Evolutionary conservation across 2,113 vertebrate species (phyloP), one percentile per base, ranked within the genome.

Genomic region (Hydrochoerus hydrochaeris): DNA sequence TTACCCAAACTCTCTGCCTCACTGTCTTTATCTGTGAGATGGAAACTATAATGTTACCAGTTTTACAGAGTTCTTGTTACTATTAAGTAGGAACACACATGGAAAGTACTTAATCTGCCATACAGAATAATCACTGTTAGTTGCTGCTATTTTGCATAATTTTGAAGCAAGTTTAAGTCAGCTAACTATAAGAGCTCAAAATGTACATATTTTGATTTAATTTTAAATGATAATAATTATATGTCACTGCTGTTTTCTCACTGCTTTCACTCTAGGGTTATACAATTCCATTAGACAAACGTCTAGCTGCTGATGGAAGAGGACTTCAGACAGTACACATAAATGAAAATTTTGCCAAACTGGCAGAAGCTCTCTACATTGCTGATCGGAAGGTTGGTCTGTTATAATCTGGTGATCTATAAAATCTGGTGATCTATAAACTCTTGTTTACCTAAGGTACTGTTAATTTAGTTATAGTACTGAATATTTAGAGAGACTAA

Each of bases 331-430:
- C 99, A 0, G 99, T 99, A 95, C 99, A 99, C 94, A 99, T 99
- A 90, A 99, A 99, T 92, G 99, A 99, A 97, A 99, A 99, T 97
- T 99, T 99, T 93, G 99, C 99, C 88, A 99, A 99, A 98, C 98
- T 99, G 96, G 99, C 99, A 3, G 99, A 99, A 97, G 99, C 99
- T 0, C 99, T 99, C 32, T 99, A 99, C 97, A 99, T 99, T 78
- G 99, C 99, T 85, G 99, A 99, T 97, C 99, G 99, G 98, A 99
- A 99, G 99, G 99, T 99, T 93, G 85, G 96, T 87, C 86, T 73
- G 1, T 94, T 97, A 46, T 9, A 88, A 58, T 96, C 87, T 73
- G 13, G 84, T 60, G 92, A 82, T 46, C 46, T 46, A 7, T 46
- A 71, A 84, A 35, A 35, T 95, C 57, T 89, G 58, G 32, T 73